Base-by-base conservation (phyloP, 2,113 vertebrate genomes). In the mouse (Mus musculus) region DNA sequence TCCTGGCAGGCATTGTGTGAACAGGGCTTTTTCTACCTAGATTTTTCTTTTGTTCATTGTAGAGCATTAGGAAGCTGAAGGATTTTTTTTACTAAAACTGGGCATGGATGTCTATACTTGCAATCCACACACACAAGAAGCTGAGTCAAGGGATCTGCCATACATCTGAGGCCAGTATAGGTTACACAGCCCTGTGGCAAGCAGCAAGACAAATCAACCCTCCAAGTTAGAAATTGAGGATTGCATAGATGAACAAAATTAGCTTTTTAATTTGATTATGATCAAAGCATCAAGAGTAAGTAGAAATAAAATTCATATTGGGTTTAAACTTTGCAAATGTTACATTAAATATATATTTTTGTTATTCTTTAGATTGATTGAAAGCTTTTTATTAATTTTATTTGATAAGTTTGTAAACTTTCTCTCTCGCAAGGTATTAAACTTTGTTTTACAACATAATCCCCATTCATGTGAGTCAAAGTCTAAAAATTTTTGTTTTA, bases 321-420 rank as follows among this genome's bases (percentile, higher is more conserved):
- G 9, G 49, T 78, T 30, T 42, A 85, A 33, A 69, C 73, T 13
- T 3, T 82, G 33, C 13, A 52, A 65, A 80, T 39, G 84, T 52
- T 63, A 8, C 86, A 16, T 46, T 77, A 90, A 82, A 39, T n/a
- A 59, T 59, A 36, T 2, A 2, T 36, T 65, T 61, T 42, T 39
- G 7, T 52, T 49, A 0, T 39, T 65, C 3, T 86, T 72, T 75
- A 20, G 33, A 72, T 49, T 59, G 88, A 67, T 8, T 82, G n/a
- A 67, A 88, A 46, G 33, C 3, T 88, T 90, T 94, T 95, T 82
- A 78, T 26, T 93, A n/a, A 69, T 73, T 95, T 96, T 89, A 69
- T 81, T 92, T 78, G 85, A 61, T 75, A 49, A 52, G 28, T 89
- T 46, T 93, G 8, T 78, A 7, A 72, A 59, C 73, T 86, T 90